These are phyloP conservation scores for Habropoda laboriosa DNA, from an alignment of 1,140 invertebrate species.

Conservation along the genomic window DNA sequence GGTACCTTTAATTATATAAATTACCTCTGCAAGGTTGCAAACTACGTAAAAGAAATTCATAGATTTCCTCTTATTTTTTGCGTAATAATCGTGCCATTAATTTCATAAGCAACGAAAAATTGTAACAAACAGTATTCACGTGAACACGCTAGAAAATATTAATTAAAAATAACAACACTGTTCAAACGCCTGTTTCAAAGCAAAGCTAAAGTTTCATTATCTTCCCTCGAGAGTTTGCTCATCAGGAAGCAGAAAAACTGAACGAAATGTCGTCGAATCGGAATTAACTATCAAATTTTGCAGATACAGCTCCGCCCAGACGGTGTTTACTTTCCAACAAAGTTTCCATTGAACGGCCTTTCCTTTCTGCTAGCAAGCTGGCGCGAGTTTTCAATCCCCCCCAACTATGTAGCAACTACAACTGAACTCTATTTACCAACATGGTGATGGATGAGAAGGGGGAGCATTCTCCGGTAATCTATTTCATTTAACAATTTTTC, in stretches of 20 bases:
- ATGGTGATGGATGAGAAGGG: slow-evolving; percentile 11
- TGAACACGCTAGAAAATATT: too few relatives aligned
- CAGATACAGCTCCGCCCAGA: slow-evolving; percentile 20
- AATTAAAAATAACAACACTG: too few relatives aligned
- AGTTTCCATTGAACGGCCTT: slow-evolving; percentile 21
- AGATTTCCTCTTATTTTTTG: too few relatives aligned
- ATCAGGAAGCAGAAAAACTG: slow-evolving; percentile 1
- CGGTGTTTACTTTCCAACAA: slow-evolving; percentile 31
- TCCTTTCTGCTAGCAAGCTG: slow-evolving; percentile 8
- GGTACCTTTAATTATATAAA: too few relatives aligned
- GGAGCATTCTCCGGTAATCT: not conserved
- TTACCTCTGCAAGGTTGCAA: too few relatives aligned
- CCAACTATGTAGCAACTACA: slow-evolving; percentile 11
- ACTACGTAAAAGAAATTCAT: too few relatives aligned
- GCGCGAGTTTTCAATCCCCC: slow-evolving; percentile 20
- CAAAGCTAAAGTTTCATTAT: not conserved
- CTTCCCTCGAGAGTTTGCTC: not conserved
- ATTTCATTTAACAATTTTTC: slow-evolving; percentile 11
- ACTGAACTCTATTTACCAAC: slow-evolving; percentile 10
- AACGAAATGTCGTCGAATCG: slow-evolving; percentile 12
- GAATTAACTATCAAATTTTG: slow-evolving; percentile 37
- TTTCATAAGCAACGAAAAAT: too few relatives aligned
- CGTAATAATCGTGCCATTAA: too few relatives aligned
- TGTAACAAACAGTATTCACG: too few relatives aligned
- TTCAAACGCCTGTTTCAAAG: too few relatives aligned